Base-by-base conservation (phyloP, 2,888 invertebrate species). In the Parapristionchus giblindavisi region DNA sequence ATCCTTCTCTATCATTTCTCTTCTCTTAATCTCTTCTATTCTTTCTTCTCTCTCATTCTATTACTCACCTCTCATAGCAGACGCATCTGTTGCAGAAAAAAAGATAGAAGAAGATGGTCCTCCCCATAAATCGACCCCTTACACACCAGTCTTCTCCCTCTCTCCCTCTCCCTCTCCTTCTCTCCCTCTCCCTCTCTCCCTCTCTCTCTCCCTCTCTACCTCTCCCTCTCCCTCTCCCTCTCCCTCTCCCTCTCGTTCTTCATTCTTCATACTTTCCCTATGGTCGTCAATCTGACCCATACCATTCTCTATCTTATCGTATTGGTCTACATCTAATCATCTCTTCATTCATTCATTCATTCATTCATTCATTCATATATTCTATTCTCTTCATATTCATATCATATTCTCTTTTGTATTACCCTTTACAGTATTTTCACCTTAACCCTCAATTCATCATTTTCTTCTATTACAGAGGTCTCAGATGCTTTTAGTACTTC, bases 151-250 rank as follows among this genome's bases (percentile, higher is more conserved):
- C 48, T 48, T 48, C 21, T 21, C 27, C 34, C 11, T 29, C 17
- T 8, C 36, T 14, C 34, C 34, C 36, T 17, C 8, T 32, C 63
- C 48, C 71, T 40, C 32, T 27, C 38, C 43, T 40, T 32, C n/a
- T 48, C 38, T 58, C 51, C 32, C 34, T 36, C 51, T 32, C 43
- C 24, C 14, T 17, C 14, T 40, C 38, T n/a, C 24, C 34, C 40
- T 56, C 48, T 66, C 65, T 75, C 60, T 29, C 38, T 5, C 29
- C 38, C 54, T 65, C 43, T 68, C 36, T 70, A 43, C 36, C 52
- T 56, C 36, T 24, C 70, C 43, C 70, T 48, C 40, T 43, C 63
- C 52, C 54, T 63, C 60, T 48, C 65, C 32, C 54, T 56, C 56
- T 36, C 36, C 51, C 29, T 51, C 75, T 38, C 63, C 24, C 36